A percentile compares a stretch with the other conserved stretches of the same genome.
These are phyloP conservation scores for Troides helena DNA, from an alignment of 2,888 invertebrate species.

Conservation along the genomic window DNA sequence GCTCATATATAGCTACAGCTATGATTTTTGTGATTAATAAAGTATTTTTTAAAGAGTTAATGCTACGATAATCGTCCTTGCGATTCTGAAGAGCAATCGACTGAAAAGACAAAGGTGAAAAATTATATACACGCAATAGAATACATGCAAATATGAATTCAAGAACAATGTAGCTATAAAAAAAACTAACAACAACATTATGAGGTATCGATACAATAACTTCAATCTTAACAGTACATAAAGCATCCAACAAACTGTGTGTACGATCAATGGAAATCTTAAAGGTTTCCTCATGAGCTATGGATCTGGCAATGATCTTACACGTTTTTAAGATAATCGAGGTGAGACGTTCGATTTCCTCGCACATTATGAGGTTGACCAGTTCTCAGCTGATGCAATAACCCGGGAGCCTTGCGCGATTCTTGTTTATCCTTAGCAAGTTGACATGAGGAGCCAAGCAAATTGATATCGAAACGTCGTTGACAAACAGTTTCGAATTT, in stretches of 20 bases:
- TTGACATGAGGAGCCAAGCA: slow-evolving; percentile 37
- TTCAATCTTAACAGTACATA: too few species aligned
- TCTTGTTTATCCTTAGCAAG: slow-evolving; percentile 45
- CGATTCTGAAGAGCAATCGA: too few species aligned
- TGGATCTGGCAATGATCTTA: slow-evolving; percentile 38
- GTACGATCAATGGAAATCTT: not conserved
- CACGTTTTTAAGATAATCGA: slow-evolving; percentile 30
- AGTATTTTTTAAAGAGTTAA: not conserved
- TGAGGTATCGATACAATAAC: too few species aligned
- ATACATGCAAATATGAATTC: too few species aligned
- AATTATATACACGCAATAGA: too few species aligned
- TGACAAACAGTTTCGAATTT: slow-evolving; percentile 45
- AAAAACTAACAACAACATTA: too few species aligned
- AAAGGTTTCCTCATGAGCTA: not conserved
- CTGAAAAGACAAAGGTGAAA: too few species aligned
- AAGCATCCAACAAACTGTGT: too few species aligned
- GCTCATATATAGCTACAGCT: too few species aligned
- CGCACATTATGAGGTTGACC: slow-evolving; percentile 55
- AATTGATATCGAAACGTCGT: slow-evolving; percentile 43
- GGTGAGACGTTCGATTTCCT: slow-evolving; percentile 25
- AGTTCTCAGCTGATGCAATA: slow-evolving; percentile 74
- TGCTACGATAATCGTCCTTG: not conserved
- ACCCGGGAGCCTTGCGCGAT: slow-evolving; percentile 57
- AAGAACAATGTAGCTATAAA: too few species aligned
- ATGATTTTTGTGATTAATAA: too few species aligned